Base-by-base conservation (phyloP, 2,113 vertebrate species). In the Hemibagrus wyckioides region DNA sequence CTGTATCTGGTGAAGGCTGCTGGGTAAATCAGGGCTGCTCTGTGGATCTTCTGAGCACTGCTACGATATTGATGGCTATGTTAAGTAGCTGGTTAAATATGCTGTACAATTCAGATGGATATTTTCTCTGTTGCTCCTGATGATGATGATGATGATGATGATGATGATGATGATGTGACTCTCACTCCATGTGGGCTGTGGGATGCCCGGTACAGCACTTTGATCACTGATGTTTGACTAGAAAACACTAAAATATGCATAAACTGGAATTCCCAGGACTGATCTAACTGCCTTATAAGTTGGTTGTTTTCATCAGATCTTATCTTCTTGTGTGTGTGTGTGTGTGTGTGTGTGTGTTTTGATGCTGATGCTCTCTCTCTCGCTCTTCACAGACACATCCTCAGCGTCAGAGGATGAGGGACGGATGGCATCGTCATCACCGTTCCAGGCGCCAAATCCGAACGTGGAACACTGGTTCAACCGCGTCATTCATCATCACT, bases 331-430 rank as follows among this genome's bases (percentile, higher is more conserved):
- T 71, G 63, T 84, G 41, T 83, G 25, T 36, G 28, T 80, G 67
- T 69, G 63, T 71, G 82, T 84, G 48, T 84, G 9, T 41, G 23
- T 83, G 36, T 67, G 33, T 57, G 33, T 73, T 19, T 73, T 19
- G 19, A 25, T 23, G 11, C 11, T 83, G 13, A 85, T 71, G 69
- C 14, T 84, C 81, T 92, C 6, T 95, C 89, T 91, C 88, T 95
- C 93, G 96, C 94, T 96, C 95, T 88, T 93, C 92, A 90, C 97
- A 99, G 98, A 99, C 97, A 99, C 98, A 57, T 99, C 98, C 76
- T 99, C 98, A 83, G 97, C 98, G 75, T 99, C 98, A 71, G 98
- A 99, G 96, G 98, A 99, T 93, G 98, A 99, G 95, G 97, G 96
- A 94, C 97, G 95, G 92, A 95, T 97, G 91, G 90, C 96, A 94